These are phyloP conservation scores for Macaria liturata DNA, from an alignment of 2,888 invertebrate genomes.

Conservation along the genomic window DNA sequence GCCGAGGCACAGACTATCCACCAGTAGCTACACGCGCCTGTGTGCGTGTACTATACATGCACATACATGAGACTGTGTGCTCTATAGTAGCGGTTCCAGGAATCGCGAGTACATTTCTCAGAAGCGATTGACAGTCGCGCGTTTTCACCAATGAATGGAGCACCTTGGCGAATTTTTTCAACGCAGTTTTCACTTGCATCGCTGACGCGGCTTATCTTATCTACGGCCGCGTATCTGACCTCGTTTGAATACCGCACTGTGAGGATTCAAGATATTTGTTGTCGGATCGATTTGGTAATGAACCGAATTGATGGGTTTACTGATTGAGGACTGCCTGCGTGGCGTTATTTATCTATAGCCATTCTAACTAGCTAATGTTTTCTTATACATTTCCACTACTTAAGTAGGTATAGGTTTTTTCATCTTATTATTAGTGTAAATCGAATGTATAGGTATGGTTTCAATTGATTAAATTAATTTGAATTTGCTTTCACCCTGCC, in stretches of 20 bases:
- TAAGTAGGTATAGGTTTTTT: too few relatives aligned
- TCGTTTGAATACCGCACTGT: slow-evolving; percentile 34
- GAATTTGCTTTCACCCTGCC: too few relatives aligned
- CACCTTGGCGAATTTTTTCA: slow-evolving; percentile 41
- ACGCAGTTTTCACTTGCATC: slow-evolving; percentile 21
- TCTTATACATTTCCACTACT: too few relatives aligned
- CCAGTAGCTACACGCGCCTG: neutral
- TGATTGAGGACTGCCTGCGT: too few relatives aligned
- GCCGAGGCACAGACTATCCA: slow-evolving; percentile 39
- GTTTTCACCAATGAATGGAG: slow-evolving; percentile 76
- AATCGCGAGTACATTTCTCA: slow-evolving; percentile 78
- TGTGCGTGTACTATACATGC: slow-evolving; percentile 42
- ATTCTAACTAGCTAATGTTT: too few relatives aligned
- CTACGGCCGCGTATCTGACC: slow-evolving; percentile 32
- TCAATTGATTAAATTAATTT: too few relatives aligned
- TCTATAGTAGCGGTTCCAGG: slow-evolving; percentile 78
- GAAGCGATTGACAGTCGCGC: slow-evolving; percentile 74
- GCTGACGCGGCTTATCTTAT: slow-evolving; percentile 40
- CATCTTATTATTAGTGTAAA: too few relatives aligned
- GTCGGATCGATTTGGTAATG: too few relatives aligned
- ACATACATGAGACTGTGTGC: slow-evolving; percentile 48
- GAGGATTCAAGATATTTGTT: too few relatives aligned
- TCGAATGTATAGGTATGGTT: too few relatives aligned
- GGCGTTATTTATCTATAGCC: too few relatives aligned
- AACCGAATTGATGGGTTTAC: too few relatives aligned